Conservation (phyloP, 1,140 invertebrate genomes). For the Camponotus floridanus region DNA sequence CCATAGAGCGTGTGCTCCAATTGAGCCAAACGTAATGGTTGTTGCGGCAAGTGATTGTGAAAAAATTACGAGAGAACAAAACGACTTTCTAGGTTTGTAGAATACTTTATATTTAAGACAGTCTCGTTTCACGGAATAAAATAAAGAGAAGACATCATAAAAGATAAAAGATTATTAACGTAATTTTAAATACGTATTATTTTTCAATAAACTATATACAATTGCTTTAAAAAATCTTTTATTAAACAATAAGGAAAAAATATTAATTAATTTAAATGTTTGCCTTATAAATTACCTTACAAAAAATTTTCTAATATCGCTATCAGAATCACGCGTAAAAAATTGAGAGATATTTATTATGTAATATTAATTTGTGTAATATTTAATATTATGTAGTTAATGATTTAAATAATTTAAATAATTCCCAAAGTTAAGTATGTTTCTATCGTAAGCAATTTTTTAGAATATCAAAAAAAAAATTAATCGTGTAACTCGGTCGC, state of each 20-base stretch:
- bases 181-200: neutral
- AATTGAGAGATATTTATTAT: neutral
- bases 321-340: neutral
- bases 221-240: neutral
- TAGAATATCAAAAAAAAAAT: neutral
- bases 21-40: neutral
- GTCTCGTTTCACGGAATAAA: neutral
- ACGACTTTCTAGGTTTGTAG: too few relatives aligned
- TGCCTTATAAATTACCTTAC: neutral
- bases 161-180: neutral
- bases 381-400: neutral
- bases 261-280: neutral
- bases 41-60: neutral
- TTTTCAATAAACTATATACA: neutral
- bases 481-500: neutral
- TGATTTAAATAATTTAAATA: neutral
- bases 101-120: neutral
- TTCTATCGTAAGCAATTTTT: conserved; percentile 8
- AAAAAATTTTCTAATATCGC: neutral
- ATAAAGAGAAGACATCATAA: neutral
- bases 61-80: conserved; percentile 15
- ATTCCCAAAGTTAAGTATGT: neutral
- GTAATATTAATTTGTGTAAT: too few relatives aligned
- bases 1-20: neutral
- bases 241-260: neutral